Percentiles rank a stretch among this genome's conserved stretches.
Conservation (phyloP, 53 echinoderm and acorn worm species). For the Zoroaster sp. region DNA sequence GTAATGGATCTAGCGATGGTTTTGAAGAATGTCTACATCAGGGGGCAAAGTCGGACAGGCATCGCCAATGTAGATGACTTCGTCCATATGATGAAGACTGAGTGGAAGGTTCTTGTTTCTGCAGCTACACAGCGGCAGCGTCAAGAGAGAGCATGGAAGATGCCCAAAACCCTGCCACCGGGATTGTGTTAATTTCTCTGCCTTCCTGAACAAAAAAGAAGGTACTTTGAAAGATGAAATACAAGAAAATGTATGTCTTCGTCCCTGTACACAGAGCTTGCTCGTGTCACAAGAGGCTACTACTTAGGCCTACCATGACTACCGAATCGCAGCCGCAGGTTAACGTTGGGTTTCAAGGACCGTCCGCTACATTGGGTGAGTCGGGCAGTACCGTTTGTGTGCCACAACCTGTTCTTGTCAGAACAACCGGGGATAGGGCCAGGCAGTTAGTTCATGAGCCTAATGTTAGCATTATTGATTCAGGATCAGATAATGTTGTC, state of each 20-base stretch:
- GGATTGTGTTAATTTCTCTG: slow-evolving; percentile 47
- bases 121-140: slow-evolving; percentile 47
- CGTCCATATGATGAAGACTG: slow-evolving; percentile 12
- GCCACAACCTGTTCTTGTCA: no score
- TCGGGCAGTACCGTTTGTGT: no score
- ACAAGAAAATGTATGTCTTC: neutral
- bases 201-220: slow-evolving; percentile 31
- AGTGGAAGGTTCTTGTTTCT: slow-evolving; percentile 52
- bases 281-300: slow-evolving; percentile 16
- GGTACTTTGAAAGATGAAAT: neutral
- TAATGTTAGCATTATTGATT: no score
- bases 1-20: slow-evolving; percentile 28
- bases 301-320: no score
- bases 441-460: no score
- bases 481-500: no score
- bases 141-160: slow-evolving; percentile 44
- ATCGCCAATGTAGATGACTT: slow-evolving; percentile 37
- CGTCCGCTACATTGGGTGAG: no score
- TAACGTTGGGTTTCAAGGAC: no score
- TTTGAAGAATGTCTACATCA: slow-evolving; percentile 26
- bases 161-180: slow-evolving; percentile 38
- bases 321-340: no score
- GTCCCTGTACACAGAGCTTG: neutral
- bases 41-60: neutral
- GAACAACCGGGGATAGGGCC: no score